These are phyloP conservation scores for Leucopsar rothschildi DNA, from an alignment of 2,113 vertebrate species.

Conservation along the genomic window DNA sequence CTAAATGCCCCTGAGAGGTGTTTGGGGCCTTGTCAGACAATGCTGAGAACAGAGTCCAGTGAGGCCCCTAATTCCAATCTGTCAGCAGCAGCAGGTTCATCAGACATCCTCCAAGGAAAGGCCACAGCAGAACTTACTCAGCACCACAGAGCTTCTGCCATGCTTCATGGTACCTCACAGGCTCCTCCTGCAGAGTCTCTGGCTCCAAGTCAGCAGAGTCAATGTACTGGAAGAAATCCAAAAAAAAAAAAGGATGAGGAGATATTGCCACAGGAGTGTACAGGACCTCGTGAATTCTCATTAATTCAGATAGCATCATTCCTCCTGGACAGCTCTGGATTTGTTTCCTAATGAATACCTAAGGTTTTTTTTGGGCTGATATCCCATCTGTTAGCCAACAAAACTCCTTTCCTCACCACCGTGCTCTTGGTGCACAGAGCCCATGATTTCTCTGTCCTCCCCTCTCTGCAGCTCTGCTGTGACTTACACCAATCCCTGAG, in stretches of 20 bases:
- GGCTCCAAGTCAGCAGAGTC: constrained; percentile 92
- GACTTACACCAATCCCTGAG: rapidly evolving
- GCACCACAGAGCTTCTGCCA: constrained; percentile 97
- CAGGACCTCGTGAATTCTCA: not conserved
- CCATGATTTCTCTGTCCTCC: not conserved
- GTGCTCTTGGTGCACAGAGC: not conserved
- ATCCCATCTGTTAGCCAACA: not conserved
- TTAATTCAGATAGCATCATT: not conserved
- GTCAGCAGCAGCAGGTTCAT: not conserved
- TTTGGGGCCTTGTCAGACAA: not conserved
- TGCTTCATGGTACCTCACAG: constrained; percentile 92
- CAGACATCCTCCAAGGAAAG: not conserved
- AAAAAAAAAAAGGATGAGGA: not conserved
- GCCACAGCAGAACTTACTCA: constrained; percentile 76
- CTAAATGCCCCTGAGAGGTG: not conserved
- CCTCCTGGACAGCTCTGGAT: not conserved
- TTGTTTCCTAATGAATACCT: not conserved
- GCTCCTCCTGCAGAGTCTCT: constrained; percentile 85
- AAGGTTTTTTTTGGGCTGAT: not conserved
- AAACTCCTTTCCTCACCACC: not conserved
- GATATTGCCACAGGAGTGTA: not conserved
- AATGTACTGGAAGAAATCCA: constrained; percentile 80
- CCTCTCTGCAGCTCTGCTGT: not conserved
- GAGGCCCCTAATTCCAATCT: not conserved
- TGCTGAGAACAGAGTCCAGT: not conserved